Conservation (phyloP, 2,797 vertebrate genomes). For the Dendrocincla tyrannina region DNA sequence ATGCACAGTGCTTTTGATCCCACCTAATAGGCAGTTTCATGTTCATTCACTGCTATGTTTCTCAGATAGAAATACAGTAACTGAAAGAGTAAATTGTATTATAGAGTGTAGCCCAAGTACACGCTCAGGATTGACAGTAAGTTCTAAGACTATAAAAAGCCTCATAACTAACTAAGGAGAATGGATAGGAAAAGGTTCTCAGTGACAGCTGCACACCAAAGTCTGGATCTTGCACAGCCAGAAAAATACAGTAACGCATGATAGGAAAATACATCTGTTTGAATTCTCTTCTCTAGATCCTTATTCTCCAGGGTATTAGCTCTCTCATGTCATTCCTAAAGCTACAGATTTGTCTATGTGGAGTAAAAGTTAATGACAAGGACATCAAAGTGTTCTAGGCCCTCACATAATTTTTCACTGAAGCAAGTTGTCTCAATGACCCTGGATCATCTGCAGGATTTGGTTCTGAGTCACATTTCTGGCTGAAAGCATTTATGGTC, state of each 20-base stretch:
- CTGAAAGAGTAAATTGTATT: conserved; percentile 50
- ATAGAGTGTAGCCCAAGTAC: conserved; percentile 26
- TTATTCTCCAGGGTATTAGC: not conserved
- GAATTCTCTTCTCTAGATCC: not conserved
- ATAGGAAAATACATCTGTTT: not conserved
- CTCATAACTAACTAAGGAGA: conserved; percentile 24
- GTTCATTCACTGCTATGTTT: conserved; percentile 54
- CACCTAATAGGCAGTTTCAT: conserved; percentile 54
- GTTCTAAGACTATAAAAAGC: conserved; percentile 22
- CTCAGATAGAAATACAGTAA: conserved; percentile 56
- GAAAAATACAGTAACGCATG: not conserved
- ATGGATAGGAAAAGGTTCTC: not conserved
- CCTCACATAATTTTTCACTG: not conserved
- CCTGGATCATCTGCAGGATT: not conserved
- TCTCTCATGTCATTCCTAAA: not conserved
- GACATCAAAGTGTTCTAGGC: not conserved
- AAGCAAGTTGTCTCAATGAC: not conserved
- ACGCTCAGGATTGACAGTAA: conserved; percentile 39
- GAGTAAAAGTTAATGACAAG: not conserved
- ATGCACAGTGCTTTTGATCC: conserved; percentile 53
- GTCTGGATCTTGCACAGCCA: not conserved
- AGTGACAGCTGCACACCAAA: not conserved
- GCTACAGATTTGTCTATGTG: not conserved
- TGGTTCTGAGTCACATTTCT: not conserved
- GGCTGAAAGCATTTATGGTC: not conserved